Base-by-base conservation (phyloP, 2,797 vertebrate species). In the Bradypus variegatus region DNA sequence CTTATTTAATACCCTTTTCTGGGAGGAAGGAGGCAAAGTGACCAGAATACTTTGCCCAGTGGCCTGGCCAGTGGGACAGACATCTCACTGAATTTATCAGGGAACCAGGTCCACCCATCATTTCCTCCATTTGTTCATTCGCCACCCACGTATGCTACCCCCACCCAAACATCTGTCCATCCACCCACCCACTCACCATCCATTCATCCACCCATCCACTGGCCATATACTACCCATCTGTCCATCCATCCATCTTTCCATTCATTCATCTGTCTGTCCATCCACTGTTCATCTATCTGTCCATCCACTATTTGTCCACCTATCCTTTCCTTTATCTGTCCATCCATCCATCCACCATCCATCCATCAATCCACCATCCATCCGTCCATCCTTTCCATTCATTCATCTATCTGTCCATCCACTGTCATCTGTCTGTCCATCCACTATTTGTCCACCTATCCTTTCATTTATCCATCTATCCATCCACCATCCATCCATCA, bases 351-450 rank as follows among this genome's bases (percentile, higher is more conserved):
- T 64, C 72, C 12, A 48, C 55, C 25, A 6, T 10, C n/a, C 53
- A 64, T 7, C 31, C 64, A 21, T 19, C 55, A 18, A 31, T 64
- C 21, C 15, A 27, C 38, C 23, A 33, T 41, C 16, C 9, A 12
- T 27, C 9, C 15, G 10, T 29, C 0, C 55, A 31, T 60, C 8
- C 21, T 55, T 10, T 41, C 16, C 9, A 12, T 27, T 5, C 15
- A 12, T 29, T 0, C 55, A 31, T 60, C 8, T 12, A 13, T 27
- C 5, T 10, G 3, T 38, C 0, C 58, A 33, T 58, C 27, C 6
- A 5, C 7, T 41, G 8, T 31, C 60, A 12, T 19, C 29, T 16
- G 25, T 33, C 21, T 48, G 41, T 21, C 50, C 12, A 33, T 8
- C 41, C 13, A 25, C 67, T 36, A 41, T 7, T 18, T 53, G 14